Evolutionary conservation across 2,888 invertebrate species (phyloP).

Genomic region (Nomada ruficornis): DNA sequence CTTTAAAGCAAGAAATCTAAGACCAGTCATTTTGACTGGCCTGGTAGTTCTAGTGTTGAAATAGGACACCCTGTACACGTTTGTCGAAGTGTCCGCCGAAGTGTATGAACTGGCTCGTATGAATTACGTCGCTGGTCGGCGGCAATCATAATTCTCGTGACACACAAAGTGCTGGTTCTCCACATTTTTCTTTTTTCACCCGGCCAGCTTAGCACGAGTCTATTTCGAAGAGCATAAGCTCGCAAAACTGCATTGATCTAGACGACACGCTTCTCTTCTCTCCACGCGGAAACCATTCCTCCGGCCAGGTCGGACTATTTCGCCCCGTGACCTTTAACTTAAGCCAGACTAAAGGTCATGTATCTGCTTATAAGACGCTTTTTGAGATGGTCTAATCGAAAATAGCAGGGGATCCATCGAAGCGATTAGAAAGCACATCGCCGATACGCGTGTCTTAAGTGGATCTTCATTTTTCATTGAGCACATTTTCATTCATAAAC

Average conservation of each 20-base stretch:
- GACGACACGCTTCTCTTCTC: background rate
- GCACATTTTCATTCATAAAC: background rate
- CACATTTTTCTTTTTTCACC: background rate
- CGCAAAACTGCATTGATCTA: background rate
- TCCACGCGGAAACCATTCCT: slow-evolving; percentile 27
- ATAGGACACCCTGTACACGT: background rate
- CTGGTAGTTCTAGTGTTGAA: background rate
- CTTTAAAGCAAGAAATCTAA: too few relatives aligned
- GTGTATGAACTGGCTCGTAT: background rate
- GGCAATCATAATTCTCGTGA: background rate
- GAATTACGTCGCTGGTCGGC: slow-evolving; percentile 1
- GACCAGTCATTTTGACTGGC: too few relatives aligned
- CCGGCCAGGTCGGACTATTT: slow-evolving; percentile 41
- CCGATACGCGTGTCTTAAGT: too few relatives aligned
- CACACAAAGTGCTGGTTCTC: slow-evolving; percentile 3
- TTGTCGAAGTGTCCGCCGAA: background rate
- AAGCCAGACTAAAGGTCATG: slow-evolving; percentile 69
- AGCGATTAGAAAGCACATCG: slow-evolving; percentile 29
- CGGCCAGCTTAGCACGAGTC: background rate
- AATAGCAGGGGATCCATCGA: slow-evolving; percentile 49
- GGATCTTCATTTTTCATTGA: too few relatives aligned
- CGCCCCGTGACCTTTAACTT: slow-evolving; percentile 60
- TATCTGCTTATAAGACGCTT: slow-evolving; percentile 63
- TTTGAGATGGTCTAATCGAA: slow-evolving; percentile 40
- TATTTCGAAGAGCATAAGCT: slow-evolving; percentile 6